Evolutionary conservation across 2,888 invertebrate species (phyloP).

Genomic region (Clivina fossor): DNA sequence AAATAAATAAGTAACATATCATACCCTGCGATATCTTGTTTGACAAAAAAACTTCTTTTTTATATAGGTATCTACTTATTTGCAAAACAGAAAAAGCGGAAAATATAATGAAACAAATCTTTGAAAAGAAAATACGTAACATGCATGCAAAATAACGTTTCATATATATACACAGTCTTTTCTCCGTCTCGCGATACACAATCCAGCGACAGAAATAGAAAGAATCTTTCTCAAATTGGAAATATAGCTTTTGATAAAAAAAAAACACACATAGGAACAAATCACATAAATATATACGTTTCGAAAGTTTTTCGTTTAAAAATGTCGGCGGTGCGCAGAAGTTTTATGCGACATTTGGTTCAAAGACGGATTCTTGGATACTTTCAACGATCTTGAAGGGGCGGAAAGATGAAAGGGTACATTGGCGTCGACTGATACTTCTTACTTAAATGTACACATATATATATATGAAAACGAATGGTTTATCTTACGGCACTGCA

Average conservation of each 20-base stretch:
- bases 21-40: too few relatives aligned
- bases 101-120: slow-evolving; percentile 32
- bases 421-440: too few relatives aligned
- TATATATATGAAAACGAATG: too few relatives aligned
- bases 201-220: slow-evolving; percentile 25
- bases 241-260: slow-evolving; percentile 34
- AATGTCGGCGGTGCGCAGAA: slow-evolving; percentile 23
- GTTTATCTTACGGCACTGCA: too few relatives aligned
- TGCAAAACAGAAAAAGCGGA: slow-evolving; percentile 15
- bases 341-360: slow-evolving; percentile 31
- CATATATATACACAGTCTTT: too few relatives aligned
- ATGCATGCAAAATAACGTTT: slow-evolving; percentile 30
- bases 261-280: slow-evolving; percentile 33
- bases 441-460: too few relatives aligned
- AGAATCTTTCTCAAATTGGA: slow-evolving; percentile 33
- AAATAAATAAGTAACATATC: too few relatives aligned
- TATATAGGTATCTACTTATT: too few relatives aligned
- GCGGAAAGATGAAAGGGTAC: too few relatives aligned
- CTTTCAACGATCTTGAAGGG: too few relatives aligned
- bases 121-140: slow-evolving; percentile 10
- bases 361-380: too few relatives aligned
- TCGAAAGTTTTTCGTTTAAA: slow-evolving; percentile 34
- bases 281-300: slow-evolving; percentile 34
- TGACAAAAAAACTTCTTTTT: too few relatives aligned
- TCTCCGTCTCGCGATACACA: neutral